These are phyloP conservation scores for Melanargia galathea DNA, from an alignment of 2,888 invertebrate species.

Conservation along the genomic window DNA sequence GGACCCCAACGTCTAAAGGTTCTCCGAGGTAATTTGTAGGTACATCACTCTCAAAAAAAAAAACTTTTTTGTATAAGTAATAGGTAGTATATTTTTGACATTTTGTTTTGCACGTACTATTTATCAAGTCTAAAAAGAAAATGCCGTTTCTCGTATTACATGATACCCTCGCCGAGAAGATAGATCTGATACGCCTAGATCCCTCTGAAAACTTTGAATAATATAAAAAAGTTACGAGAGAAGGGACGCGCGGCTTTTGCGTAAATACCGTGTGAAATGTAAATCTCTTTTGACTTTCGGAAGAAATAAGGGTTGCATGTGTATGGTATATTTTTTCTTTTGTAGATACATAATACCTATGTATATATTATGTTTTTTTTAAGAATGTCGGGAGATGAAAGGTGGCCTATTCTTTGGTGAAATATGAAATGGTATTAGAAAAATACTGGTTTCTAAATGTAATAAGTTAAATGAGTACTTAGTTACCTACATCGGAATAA, in stretches of 20 bases:
- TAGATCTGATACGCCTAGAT: slow-evolving; percentile 41
- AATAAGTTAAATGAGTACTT: neutral
- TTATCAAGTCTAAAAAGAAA: slow-evolving; percentile 35
- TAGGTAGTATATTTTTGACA: slow-evolving; percentile 20
- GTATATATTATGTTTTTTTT: neutral
- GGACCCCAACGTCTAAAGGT: too few relatives aligned
- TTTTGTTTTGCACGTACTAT: slow-evolving; percentile 34
- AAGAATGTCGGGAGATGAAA: slow-evolving; percentile 5
- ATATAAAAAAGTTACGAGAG: slow-evolving; percentile 42
- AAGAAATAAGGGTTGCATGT: slow-evolving; percentile 18
- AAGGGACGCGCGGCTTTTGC: slow-evolving; percentile 33
- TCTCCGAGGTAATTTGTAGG: too few relatives aligned
- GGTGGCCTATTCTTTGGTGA: neutral
- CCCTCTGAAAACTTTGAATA: slow-evolving; percentile 43
- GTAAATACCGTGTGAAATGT: slow-evolving; percentile 36
- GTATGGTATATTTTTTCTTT: slow-evolving; percentile 31
- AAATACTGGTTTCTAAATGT: neutral
- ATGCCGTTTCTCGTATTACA: slow-evolving; percentile 32
- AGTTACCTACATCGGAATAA: too few relatives aligned
- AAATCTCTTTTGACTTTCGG: slow-evolving; percentile 32
- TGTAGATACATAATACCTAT: slow-evolving; percentile 15
- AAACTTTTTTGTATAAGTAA: too few relatives aligned
- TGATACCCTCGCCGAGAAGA: slow-evolving; percentile 33
- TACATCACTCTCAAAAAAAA: too few relatives aligned
- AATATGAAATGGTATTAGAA: slow-evolving; percentile 1